Evolutionary conservation across 2,888 invertebrate species (phyloP), one percentile per base, ranked within the genome.

Genomic region (Plutella xylostella): DNA sequence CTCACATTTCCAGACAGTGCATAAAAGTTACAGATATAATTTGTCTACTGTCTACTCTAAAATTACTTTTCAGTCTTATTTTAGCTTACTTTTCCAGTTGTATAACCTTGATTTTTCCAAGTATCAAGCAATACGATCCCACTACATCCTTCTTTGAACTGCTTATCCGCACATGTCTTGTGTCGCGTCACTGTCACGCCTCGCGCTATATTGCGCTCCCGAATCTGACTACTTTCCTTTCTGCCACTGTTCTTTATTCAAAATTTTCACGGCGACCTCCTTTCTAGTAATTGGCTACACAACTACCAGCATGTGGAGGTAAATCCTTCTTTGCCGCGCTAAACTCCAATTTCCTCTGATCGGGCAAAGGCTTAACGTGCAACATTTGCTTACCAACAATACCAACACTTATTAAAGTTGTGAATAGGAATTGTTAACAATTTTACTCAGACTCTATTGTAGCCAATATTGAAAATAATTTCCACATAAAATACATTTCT

Each of bases 131-230:
- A n/a, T n/a, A n/a, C 12, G 15, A 44, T 48, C 11, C 22, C 43
- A 56, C 58, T 35, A 25, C 48, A 49, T 61, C 58, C 48, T 50
- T 54, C 45, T 48, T 51, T 51, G 52, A 63, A 65, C 68, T 72
- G 68, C 72, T 74, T 78, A 75, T 72, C 72, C 72, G 66, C 53
- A 68, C 65, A 72, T 68, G 71, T 70, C 69, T 63, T 63, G 56
- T 60, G 66, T 66, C 72, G 71, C 78, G 78, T 78, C 79, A 79
- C 67, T 74, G 74, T 76, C 77, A 66, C 66, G 70, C 66, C 20
- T 15, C 33, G n/a, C 42, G 42, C 43, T 18, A 37, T 43, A 43
- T 43, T 43, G 43, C 43, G 17, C 43, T 40, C 42, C 40, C 45
- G 67, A 67, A 72, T 66, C 65, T 65, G 60, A 65, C 69, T 65